A percentile compares a stretch with the other conserved stretches of the same genome.
Conservation (phyloP, 2,888 invertebrate species). For the Gymnosoma rotundatum region DNA sequence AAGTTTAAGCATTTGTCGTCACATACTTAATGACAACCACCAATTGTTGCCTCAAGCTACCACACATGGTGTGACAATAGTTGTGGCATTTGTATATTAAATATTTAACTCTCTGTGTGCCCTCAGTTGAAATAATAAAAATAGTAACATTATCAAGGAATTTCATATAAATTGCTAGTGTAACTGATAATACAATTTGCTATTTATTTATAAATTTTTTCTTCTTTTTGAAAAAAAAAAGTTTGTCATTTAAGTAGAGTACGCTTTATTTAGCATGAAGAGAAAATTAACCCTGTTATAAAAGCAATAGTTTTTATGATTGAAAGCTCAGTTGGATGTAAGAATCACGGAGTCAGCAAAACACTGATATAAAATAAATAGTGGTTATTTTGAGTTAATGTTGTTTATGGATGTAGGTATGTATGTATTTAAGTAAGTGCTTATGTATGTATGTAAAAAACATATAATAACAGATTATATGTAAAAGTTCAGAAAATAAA, state of each 20-base stretch:
- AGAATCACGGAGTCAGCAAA: not conserved
- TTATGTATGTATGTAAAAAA: too few species aligned
- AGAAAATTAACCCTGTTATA: slow-evolving; percentile 49
- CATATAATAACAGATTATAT: too few species aligned
- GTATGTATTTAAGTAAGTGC: too few species aligned
- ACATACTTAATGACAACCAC: slow-evolving; percentile 69
- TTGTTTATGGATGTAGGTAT: too few species aligned
- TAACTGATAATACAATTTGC: slow-evolving; percentile 69
- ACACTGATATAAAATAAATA: not conserved
- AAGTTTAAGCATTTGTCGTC: slow-evolving; percentile 55
- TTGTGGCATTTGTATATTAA: slow-evolving; percentile 37
- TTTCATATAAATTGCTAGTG: slow-evolving; percentile 60
- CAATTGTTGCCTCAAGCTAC: slow-evolving; percentile 71
- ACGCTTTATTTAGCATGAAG: slow-evolving; percentile 2
- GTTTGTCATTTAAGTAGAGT: slow-evolving; percentile 31
- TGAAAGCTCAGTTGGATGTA: slow-evolving; percentile 6
- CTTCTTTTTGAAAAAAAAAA: slow-evolving; percentile 10
- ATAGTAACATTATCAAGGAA: slow-evolving; percentile 23
- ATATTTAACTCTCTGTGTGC: not conserved
- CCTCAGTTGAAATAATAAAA: slow-evolving; percentile 11
- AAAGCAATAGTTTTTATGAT: slow-evolving; percentile 1
- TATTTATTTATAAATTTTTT: slow-evolving; percentile 47
- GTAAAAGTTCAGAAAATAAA: too few species aligned
- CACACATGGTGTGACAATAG: slow-evolving; percentile 70
- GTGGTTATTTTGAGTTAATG: not conserved